Evolutionary conservation across 2,797 vertebrate species (phyloP).

Genomic region (Tokudaia tokunoshimensis): DNA sequence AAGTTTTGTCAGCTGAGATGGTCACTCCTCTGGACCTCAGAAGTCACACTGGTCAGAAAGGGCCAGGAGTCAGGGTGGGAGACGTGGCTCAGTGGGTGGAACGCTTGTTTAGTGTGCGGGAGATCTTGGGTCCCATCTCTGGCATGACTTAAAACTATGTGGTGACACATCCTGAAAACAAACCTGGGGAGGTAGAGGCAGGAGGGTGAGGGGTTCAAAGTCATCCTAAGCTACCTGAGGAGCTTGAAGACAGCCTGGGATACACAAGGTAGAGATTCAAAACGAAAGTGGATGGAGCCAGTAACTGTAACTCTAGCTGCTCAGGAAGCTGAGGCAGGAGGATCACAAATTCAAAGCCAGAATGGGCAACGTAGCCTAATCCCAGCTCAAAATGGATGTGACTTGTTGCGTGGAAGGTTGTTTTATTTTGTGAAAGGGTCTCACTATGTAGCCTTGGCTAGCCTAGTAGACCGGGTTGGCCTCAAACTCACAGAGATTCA

Average conservation of each 20-base stretch:
- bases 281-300: neutral
- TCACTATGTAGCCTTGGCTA: neutral
- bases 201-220: neutral
- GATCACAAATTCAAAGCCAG: neutral
- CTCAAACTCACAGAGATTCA: neutral
- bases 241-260: neutral
- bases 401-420: neutral
- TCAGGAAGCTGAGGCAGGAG: neutral
- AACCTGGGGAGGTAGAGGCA: neutral
- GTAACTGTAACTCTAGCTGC: neutral
- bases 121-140: neutral
- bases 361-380: neutral
- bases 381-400: neutral
- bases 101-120: neutral
- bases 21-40: neutral
- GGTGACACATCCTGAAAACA: neutral
- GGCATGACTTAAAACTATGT: neutral
- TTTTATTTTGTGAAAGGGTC: neutral
- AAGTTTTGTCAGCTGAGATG: neutral
- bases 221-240: neutral
- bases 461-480: neutral
- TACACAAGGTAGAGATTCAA: no score
- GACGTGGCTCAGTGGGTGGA: neutral
- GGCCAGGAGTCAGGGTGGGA: neutral
- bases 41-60: neutral